Conservation (phyloP, 2,797 vertebrate genomes). For the Nyctibius grandis region DNA sequence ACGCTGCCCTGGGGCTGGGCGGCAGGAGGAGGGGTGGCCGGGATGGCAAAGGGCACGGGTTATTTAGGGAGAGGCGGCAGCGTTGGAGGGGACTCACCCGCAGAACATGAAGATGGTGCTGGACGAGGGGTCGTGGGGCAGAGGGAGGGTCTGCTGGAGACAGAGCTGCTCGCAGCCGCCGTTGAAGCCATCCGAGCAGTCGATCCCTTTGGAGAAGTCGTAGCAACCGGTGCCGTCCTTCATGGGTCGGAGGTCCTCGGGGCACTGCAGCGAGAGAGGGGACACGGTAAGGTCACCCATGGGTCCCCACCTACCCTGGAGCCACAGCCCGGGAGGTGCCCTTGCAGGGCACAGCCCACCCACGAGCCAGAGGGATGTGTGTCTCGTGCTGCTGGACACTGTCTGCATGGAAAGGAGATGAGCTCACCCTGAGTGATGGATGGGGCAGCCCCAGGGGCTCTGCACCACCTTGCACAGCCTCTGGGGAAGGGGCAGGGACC, state of each 20-base stretch:
- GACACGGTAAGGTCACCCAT: fast-evolving
- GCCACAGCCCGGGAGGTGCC: neutral
- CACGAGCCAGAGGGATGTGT: neutral
- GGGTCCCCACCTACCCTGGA: neutral
- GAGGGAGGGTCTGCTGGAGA: constrained; percentile 91
- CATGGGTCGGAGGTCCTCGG: constrained; percentile 92
- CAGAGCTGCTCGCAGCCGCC: constrained; percentile 98
- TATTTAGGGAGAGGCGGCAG: neutral
- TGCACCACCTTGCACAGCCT: neutral
- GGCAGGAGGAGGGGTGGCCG: neutral
- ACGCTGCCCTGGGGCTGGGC: fast-evolving
- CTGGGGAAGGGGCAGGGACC: neutral
- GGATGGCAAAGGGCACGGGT: neutral
- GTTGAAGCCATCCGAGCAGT: constrained; percentile 97
- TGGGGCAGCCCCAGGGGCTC: neutral
- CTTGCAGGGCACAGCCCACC: neutral
- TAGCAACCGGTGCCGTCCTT: constrained; percentile 98
- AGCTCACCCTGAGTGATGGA: neutral
- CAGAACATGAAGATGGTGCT: constrained; percentile 99
- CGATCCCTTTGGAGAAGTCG: constrained; percentile 93
- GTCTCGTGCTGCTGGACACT: neutral
- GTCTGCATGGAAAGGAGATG: fast-evolving
- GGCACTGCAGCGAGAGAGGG: constrained; percentile 79
- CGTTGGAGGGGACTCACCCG: constrained; percentile 80
- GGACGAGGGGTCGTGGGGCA: constrained; percentile 86